These are phyloP conservation scores for Berghia stephanieae DNA, from an alignment of 1,140 invertebrate species.

Conservation along the genomic window DNA sequence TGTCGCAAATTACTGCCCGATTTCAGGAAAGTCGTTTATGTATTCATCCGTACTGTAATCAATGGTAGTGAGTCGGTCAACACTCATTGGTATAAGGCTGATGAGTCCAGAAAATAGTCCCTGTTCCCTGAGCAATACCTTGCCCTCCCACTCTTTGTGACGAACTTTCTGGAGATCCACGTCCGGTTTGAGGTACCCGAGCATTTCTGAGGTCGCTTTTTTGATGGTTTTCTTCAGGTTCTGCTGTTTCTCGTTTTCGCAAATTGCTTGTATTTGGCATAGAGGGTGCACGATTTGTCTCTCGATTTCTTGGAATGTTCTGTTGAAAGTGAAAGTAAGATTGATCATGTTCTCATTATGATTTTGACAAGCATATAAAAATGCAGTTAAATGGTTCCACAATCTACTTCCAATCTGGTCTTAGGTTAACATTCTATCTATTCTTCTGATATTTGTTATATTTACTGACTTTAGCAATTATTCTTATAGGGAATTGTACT, in stretches of 20 bases:
- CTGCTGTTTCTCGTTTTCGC: slow-evolving; percentile 42
- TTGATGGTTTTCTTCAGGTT: slow-evolving; percentile 35
- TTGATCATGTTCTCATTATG: too few species aligned
- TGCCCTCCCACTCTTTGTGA: slow-evolving; percentile 34
- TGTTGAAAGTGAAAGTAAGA: not conserved
- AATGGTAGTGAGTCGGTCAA: slow-evolving; percentile 38
- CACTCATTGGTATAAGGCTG: slow-evolving; percentile 36
- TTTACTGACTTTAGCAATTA: too few species aligned
- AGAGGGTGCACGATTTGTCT: slow-evolving; percentile 35
- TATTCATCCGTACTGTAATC: slow-evolving; percentile 44
- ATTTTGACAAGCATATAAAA: too few species aligned
- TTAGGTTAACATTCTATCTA: too few species aligned
- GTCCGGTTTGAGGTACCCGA: slow-evolving; percentile 27
- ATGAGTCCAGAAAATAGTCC: slow-evolving; percentile 41
- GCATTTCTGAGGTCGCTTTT: slow-evolving; percentile 27
- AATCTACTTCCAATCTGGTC: too few species aligned
- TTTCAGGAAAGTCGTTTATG: slow-evolving; percentile 34
- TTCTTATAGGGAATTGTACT: too few species aligned
- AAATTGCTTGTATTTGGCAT: slow-evolving; percentile 37
- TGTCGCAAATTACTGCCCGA: not conserved
- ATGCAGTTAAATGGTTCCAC: too few species aligned
- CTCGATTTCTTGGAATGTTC: slow-evolving; percentile 33
- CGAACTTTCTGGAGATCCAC: slow-evolving; percentile 27
- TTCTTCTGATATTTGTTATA: too few species aligned
- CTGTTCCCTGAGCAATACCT: slow-evolving; percentile 34